Evolutionary conservation across 2,888 invertebrate species (phyloP).

Genomic region (Ennomos fuscantarius): DNA sequence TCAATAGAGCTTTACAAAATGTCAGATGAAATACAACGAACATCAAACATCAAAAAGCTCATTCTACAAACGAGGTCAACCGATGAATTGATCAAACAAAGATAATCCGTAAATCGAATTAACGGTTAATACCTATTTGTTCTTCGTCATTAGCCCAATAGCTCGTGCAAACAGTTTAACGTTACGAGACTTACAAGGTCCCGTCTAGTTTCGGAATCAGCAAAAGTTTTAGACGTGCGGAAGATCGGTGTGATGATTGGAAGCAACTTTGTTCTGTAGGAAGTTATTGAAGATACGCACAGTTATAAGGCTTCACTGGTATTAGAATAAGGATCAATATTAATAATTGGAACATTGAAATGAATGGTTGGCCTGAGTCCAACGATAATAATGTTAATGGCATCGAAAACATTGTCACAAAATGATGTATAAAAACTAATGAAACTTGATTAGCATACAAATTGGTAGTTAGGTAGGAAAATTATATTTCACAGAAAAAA

Average conservation of each 20-base stretch:
- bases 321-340: too few species aligned
- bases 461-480: too few species aligned
- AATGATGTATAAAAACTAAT: too few species aligned
- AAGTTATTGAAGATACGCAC: conserved; percentile 5
- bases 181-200: conserved; percentile 40
- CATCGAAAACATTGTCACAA: too few species aligned
- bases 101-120: conserved; percentile 36
- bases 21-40: not conserved
- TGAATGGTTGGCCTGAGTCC: too few species aligned
- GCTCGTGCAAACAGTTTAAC: conserved; percentile 40
- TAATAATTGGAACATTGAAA: too few species aligned
- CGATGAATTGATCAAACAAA: conserved; percentile 40
- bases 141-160: conserved; percentile 37
- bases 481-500: too few species aligned
- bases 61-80: conserved; percentile 18
- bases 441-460: too few species aligned
- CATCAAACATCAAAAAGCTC: conserved; percentile 13
- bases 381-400: too few species aligned
- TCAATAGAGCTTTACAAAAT: not conserved
- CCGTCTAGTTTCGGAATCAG: conserved; percentile 24
- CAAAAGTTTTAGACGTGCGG: conserved; percentile 34
- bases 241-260: conserved; percentile 27
- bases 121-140: conserved; percentile 31
- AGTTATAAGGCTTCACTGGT: not conserved
- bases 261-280: not conserved